These are phyloP conservation scores for Latheticus oryzae DNA, from an alignment of 2,888 invertebrate genomes.

Conservation along the genomic window DNA sequence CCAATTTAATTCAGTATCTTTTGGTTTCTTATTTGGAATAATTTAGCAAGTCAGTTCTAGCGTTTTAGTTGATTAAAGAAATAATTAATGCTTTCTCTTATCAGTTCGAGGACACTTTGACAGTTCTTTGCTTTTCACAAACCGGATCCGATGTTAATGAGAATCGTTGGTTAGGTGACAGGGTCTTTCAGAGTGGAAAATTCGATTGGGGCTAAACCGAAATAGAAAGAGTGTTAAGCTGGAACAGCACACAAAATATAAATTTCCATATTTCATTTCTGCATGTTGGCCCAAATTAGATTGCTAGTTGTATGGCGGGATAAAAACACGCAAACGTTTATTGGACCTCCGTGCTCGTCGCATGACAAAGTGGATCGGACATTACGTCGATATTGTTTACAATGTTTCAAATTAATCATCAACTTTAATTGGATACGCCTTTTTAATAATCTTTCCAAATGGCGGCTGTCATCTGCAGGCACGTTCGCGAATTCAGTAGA, in stretches of 20 bases:
- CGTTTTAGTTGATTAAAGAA: constrained; percentile 29
- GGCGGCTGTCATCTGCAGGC: constrained; percentile 30
- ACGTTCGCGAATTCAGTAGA: constrained; percentile 12
- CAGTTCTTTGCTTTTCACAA: constrained; percentile 4
- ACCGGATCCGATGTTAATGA: constrained; percentile 2
- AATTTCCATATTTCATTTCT: constrained; percentile 54
- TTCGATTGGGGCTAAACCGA: constrained; percentile 10
- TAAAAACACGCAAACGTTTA: constrained; percentile 48
- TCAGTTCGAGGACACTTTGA: constrained; percentile 13
- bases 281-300: constrained; percentile 51
- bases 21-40: constrained; percentile 29
- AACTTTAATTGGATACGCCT: constrained; percentile 39
- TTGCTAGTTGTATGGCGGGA: constrained; percentile 44
- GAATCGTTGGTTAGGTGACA: constrained; percentile 3
- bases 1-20: constrained; percentile 20
- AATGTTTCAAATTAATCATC: constrained; percentile 45
- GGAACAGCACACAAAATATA: constrained; percentile 34
- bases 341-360: constrained; percentile 28
- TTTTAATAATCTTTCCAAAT: constrained; percentile 32
- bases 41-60: constrained; percentile 15
- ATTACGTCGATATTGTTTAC: constrained; percentile 46
- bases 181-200: constrained; percentile 1
- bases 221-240: constrained; percentile 25
- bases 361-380: constrained; percentile 47
- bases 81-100: constrained; percentile 19